Percentiles rank a stretch among this genome's conserved stretches.
Conservation (phyloP, 2,888 invertebrate genomes). For the Furcula furcula region DNA sequence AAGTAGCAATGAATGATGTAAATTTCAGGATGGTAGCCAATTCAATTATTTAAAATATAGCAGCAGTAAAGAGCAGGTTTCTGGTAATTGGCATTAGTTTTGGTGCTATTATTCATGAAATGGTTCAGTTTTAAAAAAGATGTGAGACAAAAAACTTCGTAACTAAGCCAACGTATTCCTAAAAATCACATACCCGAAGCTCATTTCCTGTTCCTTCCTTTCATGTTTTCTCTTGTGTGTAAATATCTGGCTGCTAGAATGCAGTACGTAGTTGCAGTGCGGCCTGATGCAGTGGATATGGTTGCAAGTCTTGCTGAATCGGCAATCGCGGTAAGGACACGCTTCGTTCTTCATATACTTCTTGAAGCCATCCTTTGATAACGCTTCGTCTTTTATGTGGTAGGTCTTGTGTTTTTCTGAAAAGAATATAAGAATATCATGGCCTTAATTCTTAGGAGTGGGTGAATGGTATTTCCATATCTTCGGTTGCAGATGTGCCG, state of each 20-base stretch:
- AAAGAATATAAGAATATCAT: slow-evolving; percentile 25
- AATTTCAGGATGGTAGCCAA: too few species aligned
- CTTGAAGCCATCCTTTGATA: slow-evolving; percentile 97
- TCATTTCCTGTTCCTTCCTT: slow-evolving; percentile 94
- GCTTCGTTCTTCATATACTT: slow-evolving; percentile 99
- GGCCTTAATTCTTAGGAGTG: too few species aligned
- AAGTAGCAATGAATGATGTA: too few species aligned
- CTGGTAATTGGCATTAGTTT: too few species aligned
- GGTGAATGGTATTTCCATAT: too few species aligned
- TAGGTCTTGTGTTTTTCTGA: slow-evolving; percentile 99
- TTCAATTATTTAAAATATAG: too few species aligned
- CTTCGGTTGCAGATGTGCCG: too few species aligned
- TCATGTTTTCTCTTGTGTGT: slow-evolving; percentile 99
- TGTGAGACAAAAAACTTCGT: too few species aligned
- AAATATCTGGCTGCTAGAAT: slow-evolving; percentile 97
- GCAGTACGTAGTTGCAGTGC: slow-evolving; percentile 97
- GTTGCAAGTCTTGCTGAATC: slow-evolving; percentile 97
- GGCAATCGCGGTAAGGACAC: slow-evolving; percentile 95
- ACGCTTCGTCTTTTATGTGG: slow-evolving; percentile 98
- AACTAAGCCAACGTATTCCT: too few species aligned
- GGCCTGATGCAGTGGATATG: slow-evolving; percentile 99
- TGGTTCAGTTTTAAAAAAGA: too few species aligned
- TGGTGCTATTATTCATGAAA: too few species aligned
- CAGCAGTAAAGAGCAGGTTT: too few species aligned
- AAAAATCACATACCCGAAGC: slow-evolving; percentile 90